Base-by-base conservation (phyloP, 2,888 invertebrate genomes). In the Cerastis leucographa region DNA sequence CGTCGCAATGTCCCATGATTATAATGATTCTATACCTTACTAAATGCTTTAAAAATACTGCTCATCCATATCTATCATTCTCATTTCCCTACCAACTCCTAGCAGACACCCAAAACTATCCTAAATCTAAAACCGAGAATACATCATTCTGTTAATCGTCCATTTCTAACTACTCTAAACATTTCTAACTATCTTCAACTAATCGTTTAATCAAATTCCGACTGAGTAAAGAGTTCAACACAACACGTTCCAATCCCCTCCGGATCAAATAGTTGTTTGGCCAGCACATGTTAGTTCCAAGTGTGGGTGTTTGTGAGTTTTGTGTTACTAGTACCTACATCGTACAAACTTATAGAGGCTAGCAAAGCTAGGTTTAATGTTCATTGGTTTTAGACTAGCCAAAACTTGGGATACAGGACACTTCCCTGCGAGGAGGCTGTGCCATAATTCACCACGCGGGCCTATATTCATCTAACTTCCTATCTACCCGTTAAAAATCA, bases 211-310 rank as follows among this genome's bases (percentile, higher is more conserved):
- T 29, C 40, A 11, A 17, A 54, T 44, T 75, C 42, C 17, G 29
- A 49, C n/a, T 56, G 17, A 42, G 64, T 17, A 49, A 14, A 54
- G 40, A 44, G 51, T 29, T 6, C 44, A 11, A 12, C 40, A 59
- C 62, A 40, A 56, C 82, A 68, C 64, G 76, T 68, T 80, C 42
- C 67, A 64, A 75, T 68, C 25, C 59, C 54, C 54, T 66, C 22
- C 25, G 11, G 54, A 25, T 17, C 70, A 71, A 77, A 78, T 78
- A 79, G 81, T 81, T 65, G 82, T 69, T 12, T 40, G 22, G 11
- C 69, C 14, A 14, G 51, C 9, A 75, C 42, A 66, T 68, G 56
- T 77, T 76, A 67, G 83, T 25, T 67, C 22, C 29, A 11, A 61
- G 46, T 66, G 70, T 83, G 61, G 80, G 80, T 46, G 76, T 51